These are phyloP conservation scores for Oostethus manadensis DNA, from an alignment of 2,113 vertebrate species.

Conservation along the genomic window DNA sequence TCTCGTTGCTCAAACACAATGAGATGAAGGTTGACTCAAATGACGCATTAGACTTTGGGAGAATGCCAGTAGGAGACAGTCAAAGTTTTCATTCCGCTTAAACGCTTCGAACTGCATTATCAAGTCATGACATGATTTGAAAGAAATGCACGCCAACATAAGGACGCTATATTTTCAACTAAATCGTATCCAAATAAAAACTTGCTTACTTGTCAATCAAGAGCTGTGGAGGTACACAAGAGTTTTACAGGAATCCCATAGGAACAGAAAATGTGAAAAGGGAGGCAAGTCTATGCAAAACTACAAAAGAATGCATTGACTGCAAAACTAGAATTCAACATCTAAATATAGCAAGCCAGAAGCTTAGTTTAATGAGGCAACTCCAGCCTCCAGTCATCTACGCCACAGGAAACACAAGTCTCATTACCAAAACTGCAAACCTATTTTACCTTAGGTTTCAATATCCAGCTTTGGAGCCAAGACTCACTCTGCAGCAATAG, in stretches of 20 bases:
- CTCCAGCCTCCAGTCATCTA: slow-evolving; percentile 15
- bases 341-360: slow-evolving; percentile 16
- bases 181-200: background rate
- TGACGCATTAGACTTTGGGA: slow-evolving; percentile 32
- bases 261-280: slow-evolving; percentile 10
- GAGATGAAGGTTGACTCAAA: slow-evolving; percentile 30
- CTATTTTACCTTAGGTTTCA: slow-evolving; percentile 25
- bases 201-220: background rate
- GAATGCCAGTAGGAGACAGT: slow-evolving; percentile 24
- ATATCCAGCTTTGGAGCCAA: slow-evolving; percentile 29
- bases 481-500: slow-evolving; percentile 20
- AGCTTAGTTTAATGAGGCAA: slow-evolving; percentile 12
- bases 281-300: slow-evolving; percentile 14
- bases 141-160: slow-evolving; percentile 51
- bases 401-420: slow-evolving; percentile 19
- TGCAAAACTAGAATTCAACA: slow-evolving; percentile 14
- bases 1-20: slow-evolving; percentile 42
- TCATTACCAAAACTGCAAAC: slow-evolving; percentile 30
- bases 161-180: slow-evolving; percentile 24
- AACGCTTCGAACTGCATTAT: slow-evolving; percentile 39
- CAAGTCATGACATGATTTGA: slow-evolving; percentile 44
- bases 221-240: background rate
- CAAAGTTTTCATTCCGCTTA: slow-evolving; percentile 41
- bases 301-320: slow-evolving; percentile 3
- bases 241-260: slow-evolving; percentile 24